Conservation (phyloP, 2,888 invertebrate genomes). For the Ophion costatus region DNA sequence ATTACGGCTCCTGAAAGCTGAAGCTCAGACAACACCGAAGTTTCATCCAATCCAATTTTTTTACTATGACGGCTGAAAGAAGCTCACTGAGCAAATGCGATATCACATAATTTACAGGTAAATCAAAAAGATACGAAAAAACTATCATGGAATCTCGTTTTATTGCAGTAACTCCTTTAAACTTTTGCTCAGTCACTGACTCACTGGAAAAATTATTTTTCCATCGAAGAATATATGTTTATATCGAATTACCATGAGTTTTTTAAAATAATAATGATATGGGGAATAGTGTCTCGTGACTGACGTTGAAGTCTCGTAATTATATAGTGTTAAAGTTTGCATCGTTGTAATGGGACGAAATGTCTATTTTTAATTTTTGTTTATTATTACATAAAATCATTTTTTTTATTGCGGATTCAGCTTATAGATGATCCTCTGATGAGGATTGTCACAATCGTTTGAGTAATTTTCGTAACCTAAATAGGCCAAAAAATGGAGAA, state of each 20-base stretch:
- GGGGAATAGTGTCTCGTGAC: not conserved
- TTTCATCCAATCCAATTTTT: slow-evolving; percentile 42
- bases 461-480: not conserved
- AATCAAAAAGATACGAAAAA: slow-evolving; percentile 8
- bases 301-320: not conserved
- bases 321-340: not conserved
- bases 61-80: slow-evolving; percentile 72
- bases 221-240: not conserved
- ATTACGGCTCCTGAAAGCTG: slow-evolving; percentile 4
- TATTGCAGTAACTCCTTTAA: not conserved
- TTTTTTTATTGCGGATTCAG: not conserved
- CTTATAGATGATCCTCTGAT: not conserved
- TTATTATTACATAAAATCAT: not conserved
- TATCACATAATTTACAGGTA: slow-evolving; percentile 74
- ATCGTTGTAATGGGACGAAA: not conserved
- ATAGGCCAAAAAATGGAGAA: not conserved
- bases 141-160: not conserved
- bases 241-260: not conserved
- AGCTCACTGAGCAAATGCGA: slow-evolving; percentile 72
- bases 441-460: not conserved
- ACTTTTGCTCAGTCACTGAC: not conserved
- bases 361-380: not conserved
- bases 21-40: slow-evolving; percentile 49
- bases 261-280: not conserved
- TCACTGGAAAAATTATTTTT: not conserved